A percentile compares a stretch with the other conserved stretches of the same genome.
phyloP scores from a whole-genome alignment of 1,140 invertebrate species.

The Drosophila guanche region DNA sequence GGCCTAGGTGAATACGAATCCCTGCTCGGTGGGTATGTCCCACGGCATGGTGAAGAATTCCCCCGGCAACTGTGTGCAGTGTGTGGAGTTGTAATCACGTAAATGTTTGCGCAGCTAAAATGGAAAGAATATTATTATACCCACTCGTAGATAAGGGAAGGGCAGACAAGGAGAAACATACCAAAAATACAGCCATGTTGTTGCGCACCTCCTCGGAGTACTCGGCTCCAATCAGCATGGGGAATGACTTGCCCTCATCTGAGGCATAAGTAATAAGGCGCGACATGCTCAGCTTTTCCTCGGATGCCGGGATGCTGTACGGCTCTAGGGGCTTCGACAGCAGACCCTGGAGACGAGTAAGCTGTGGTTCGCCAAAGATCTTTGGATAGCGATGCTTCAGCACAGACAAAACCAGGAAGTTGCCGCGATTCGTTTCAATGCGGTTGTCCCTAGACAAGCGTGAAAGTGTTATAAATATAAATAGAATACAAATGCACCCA shows the following conservation, averaged over 20 bases:
- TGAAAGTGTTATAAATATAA: neutral
- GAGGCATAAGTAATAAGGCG: slow-evolving; percentile 86
- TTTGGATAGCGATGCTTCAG: slow-evolving; percentile 91
- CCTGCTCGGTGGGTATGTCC: slow-evolving; percentile 81
- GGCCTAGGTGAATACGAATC: slow-evolving; percentile 81
- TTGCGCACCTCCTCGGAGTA: slow-evolving; percentile 84
- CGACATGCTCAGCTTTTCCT: slow-evolving; percentile 85
- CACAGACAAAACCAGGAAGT: slow-evolving; percentile 90
- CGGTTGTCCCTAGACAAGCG: slow-evolving; percentile 84
- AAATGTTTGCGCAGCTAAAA: slow-evolving; percentile 91
- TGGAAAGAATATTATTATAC: slow-evolving; percentile 39
- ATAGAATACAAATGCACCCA: slow-evolving; percentile 5
- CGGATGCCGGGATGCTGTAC: slow-evolving; percentile 45
- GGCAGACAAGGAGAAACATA: slow-evolving; percentile 73
- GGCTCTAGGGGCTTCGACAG: slow-evolving; percentile 71
- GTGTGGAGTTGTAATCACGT: slow-evolving; percentile 93
- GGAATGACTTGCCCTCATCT: slow-evolving; percentile 86
- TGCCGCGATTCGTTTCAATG: slow-evolving; percentile 93
- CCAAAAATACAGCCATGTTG: slow-evolving; percentile 87
- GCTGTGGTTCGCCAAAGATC: slow-evolving; percentile 86
- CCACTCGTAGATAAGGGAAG: slow-evolving; percentile 1
- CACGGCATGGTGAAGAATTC: slow-evolving; percentile 88
- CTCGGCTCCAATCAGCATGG: slow-evolving; percentile 86
- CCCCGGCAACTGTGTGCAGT: slow-evolving; percentile 91
- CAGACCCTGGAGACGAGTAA: slow-evolving; percentile 59